A percentile compares a stretch with the other conserved stretches of the same genome.
Evolutionary conservation across 2,888 invertebrate species (phyloP).

Genomic region (Malthinus flaveolus): DNA sequence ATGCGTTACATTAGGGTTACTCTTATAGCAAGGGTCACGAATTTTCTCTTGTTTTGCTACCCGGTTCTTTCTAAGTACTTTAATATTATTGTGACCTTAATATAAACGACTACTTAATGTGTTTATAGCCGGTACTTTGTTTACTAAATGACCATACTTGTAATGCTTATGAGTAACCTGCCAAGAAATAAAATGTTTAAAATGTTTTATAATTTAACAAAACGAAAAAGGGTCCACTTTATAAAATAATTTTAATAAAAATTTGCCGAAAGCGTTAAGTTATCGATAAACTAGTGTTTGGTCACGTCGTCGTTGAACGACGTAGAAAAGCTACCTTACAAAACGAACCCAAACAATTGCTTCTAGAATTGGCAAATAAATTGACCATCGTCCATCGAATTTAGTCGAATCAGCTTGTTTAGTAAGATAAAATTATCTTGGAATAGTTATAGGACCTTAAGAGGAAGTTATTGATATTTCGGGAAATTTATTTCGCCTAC

Average conservation of each 20-base stretch:
- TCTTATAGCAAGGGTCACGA: slow-evolving; percentile 19
- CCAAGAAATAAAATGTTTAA: slow-evolving; percentile 4
- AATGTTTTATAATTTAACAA: slow-evolving; percentile 9
- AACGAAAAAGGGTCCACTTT: not conserved
- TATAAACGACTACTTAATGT: slow-evolving; percentile 29
- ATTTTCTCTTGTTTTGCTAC: slow-evolving; percentile 22
- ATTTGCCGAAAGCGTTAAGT: slow-evolving; percentile 22
- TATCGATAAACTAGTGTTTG: slow-evolving; percentile 29
- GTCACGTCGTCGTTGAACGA: slow-evolving; percentile 32
- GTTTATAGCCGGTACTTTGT: slow-evolving; percentile 25
- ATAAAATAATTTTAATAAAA: slow-evolving; percentile 5
- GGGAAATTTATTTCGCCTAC: too few species aligned
- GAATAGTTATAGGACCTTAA: not conserved
- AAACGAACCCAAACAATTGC: slow-evolving; percentile 35
- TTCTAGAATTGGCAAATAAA: slow-evolving; percentile 36
- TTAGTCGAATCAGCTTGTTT: slow-evolving; percentile 28
- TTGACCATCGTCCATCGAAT: slow-evolving; percentile 34
- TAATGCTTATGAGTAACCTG: slow-evolving; percentile 14
- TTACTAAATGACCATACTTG: slow-evolving; percentile 19
- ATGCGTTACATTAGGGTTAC: slow-evolving; percentile 22
- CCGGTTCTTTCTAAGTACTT: slow-evolving; percentile 22
- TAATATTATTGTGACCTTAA: slow-evolving; percentile 24
- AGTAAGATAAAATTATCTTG: slow-evolving; percentile 11
- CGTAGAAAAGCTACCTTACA: slow-evolving; percentile 30
- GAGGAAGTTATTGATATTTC: not conserved